Base-by-base conservation (phyloP, 2,797 vertebrate species). In the Morus bassanus region DNA sequence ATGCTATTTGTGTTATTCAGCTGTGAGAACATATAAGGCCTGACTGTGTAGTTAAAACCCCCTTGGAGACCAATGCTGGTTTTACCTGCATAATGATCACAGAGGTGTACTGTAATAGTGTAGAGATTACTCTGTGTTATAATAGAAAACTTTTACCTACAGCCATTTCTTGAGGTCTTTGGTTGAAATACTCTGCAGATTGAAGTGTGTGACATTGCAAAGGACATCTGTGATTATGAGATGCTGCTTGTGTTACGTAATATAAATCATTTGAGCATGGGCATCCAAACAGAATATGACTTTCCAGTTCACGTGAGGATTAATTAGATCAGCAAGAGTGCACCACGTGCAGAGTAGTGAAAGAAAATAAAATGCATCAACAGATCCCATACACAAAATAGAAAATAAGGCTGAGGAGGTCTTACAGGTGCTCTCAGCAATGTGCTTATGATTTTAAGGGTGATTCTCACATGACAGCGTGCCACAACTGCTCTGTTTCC, bases 281-380 rank as follows among this genome's bases (percentile, higher is more conserved):
- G 64, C 73, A 95, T 92, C 57, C 67, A 89, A 94, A 56, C 83
- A 94, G 83, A 92, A 94, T 77, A 95, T 64, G 93, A 41, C 63
- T 95, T 95, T 85, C 79, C 61, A 89, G 65, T 89, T 91, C 93
- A 67, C 65, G 28, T 95, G 59, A 86, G 65, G 54, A 83, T 77
- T 90, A 97, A 82, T 95, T 90, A 96, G 41, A 95, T 79, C 0
- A 1, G 59, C 1, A 2, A 87, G 68, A 83, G 54, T 1, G 4
- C 50, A 82, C 50, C 63, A 65, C 4, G 9, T 53, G 31, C 46
- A 65, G 25, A 81, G 46, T 43, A 91, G 33, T 50, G 88, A 82
- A 69, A 89, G 88, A 70, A 86, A 91, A 95, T 76, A 85, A 93
- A 91, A 83, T 59, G 43, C 41, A 46, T 33, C 81, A 48, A 43